Base-by-base conservation (phyloP, 2,797 vertebrate genomes). In the Luscinia luscinia region DNA sequence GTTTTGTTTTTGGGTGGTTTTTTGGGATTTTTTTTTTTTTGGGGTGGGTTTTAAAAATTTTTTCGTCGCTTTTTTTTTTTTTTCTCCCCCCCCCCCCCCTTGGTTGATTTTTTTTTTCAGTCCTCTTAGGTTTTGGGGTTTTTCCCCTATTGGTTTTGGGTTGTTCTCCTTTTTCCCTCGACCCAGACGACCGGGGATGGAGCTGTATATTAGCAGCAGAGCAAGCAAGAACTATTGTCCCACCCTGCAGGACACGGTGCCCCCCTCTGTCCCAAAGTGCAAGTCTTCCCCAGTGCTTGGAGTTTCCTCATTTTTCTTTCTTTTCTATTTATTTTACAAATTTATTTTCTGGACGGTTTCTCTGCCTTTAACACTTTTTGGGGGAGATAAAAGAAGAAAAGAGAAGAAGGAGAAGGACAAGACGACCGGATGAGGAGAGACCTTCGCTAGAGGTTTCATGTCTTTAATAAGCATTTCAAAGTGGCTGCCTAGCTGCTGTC, bases 381-480 rank as follows among this genome's bases (percentile, higher is more conserved):
- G 8, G 6, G 8, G 16, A 12, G 17, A 30, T 8, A 19, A 54
- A 32, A 72, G 18, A 46, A 52, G 4, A 51, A 22, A 59, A 55
- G 3, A 64, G 34, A 36, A 64, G 40, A 40, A 51, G 40, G 12
- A 58, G 24, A 46, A 61, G 48, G 6, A 40, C 28, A 21, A 49
- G 62, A 36, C 3, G 30, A 46, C 12, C 5, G 40, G 58, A 52
- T 27, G 48, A 63, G 54, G 59, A 26, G 80, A 54, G 21, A 90
- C 76, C 45, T 77, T 90, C 7, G 12, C 32, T 38, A 59, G 79
- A 26, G 76, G 26, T 87, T 91, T 94, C 61, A 77, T 38, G 92
- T 83, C 76, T 87, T 95, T 83, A 87, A 82, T 63, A 83, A 69
- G 69, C 11, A 78, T 72, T 94, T 95, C 85, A 91, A 94, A 95